Evolutionary conservation across 1,140 invertebrate species (phyloP), one percentile per base, ranked within the genome.

Genomic region (Onthophagus taurus): DNA sequence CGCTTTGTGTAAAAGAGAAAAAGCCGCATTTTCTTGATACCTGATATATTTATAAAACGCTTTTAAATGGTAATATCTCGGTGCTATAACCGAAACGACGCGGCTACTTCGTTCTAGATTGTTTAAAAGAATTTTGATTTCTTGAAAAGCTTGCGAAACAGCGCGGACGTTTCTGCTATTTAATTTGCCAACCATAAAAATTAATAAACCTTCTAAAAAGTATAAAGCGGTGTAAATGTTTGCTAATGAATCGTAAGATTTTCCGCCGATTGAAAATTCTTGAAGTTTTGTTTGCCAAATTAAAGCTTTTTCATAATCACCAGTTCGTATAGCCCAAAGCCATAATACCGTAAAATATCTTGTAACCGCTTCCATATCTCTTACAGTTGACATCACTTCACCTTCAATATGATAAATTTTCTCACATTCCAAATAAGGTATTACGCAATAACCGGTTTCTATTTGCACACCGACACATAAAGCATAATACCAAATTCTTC

Each of bases 391-490:
- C 29, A 65, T 55, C 5, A 58, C 58, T 18, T 62, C 60, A 5
- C 64, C 64, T 42, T 68, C 61, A 19, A 59, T 58, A 20, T 68
- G 55, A 43, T 61, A 66, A 36, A 66, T 69, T 4, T 55, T 57
- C 21, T 65, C 57, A 29, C 61, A 66, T 14, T 41, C 24, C 2
- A 44, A 37, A 31, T 51, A 53, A 1, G 59, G 51, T 16, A 51
- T 44, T 4, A 72, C 43, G 3, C 58, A 54, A 7, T 70, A 59
- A 1, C 71, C 71, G 0, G 66, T 64, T 42, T 74, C 71, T 30
- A 75, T 49, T 35, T 72, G 60, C n/a, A 72, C 48, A 24, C 66
- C 64, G 2, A 70, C 48, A 35, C 68, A 68, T 3, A 70, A 50
- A 0, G 67, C 61, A 47, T 67, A 68, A 48, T 70, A 75, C 72